phyloP scores from a whole-genome alignment of 2,888 invertebrate genomes.

The Drosophila histrio region DNA sequence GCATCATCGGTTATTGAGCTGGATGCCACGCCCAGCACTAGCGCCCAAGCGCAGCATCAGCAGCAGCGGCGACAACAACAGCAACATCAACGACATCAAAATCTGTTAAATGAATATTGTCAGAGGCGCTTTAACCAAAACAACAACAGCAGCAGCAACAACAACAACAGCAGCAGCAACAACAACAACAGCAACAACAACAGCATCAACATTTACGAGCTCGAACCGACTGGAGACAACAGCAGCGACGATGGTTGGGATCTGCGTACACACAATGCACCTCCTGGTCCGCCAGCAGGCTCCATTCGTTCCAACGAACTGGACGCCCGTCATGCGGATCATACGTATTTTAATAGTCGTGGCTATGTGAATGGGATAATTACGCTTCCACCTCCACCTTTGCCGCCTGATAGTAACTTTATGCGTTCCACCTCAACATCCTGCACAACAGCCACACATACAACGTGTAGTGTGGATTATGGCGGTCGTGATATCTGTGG shows the following conservation, averaged over 20 bases:
- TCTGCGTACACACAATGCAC: constrained; percentile 53
- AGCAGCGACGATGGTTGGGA: constrained; percentile 75
- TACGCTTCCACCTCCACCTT: constrained; percentile 3
- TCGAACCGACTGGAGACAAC: constrained; percentile 51
- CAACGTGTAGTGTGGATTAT: constrained; percentile 67
- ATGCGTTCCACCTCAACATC: constrained; percentile 49
- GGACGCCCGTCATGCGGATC: constrained; percentile 49
- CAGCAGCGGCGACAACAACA: constrained; percentile 15
- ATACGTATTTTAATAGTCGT: constrained; percentile 66
- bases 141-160: constrained; percentile 22
- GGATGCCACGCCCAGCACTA: constrained; percentile 73
- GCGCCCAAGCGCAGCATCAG: constrained; percentile 67
- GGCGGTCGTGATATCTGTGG: constrained; percentile 54
- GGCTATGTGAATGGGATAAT: constrained; percentile 11
- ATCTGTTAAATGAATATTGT: constrained; percentile 5
- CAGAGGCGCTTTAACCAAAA: background rate
- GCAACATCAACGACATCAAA: constrained; percentile 6
- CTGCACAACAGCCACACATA: constrained; percentile 68
- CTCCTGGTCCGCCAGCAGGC: background rate
- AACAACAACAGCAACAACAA: no score
- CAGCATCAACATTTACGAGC: constrained; percentile 11
- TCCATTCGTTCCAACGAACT: constrained; percentile 13
- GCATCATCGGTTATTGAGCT: constrained; percentile 56
- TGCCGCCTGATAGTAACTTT: constrained; percentile 27
- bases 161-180: constrained; percentile 67